A percentile compares a stretch with the other conserved stretches of the same genome.
phyloP scores from a whole-genome alignment of 2,888 invertebrate species.

The Hirudinaria manillensis region DNA sequence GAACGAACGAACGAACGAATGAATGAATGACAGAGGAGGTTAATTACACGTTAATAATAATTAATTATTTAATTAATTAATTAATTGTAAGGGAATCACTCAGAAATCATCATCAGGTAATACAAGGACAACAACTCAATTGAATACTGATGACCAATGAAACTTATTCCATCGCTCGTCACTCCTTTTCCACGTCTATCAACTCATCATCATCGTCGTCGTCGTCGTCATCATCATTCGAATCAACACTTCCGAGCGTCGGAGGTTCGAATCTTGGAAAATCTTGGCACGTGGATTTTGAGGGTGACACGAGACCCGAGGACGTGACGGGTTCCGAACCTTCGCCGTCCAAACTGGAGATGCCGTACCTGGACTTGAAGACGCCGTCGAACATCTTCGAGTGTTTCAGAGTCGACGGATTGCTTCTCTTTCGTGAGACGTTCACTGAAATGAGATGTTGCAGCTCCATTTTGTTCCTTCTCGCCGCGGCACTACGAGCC shows the following conservation, averaged over 20 bases:
- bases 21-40: too few relatives aligned
- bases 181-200: slow-evolving; percentile 26
- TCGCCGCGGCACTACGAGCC: slow-evolving; percentile 37
- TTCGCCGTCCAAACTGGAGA: neutral
- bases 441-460: slow-evolving; percentile 2
- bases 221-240: neutral
- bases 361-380: neutral
- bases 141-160: neutral
- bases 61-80: too few relatives aligned
- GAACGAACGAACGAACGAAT: too few relatives aligned
- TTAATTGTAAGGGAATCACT: too few relatives aligned
- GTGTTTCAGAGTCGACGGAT: neutral
- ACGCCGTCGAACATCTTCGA: neutral
- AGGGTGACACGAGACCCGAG: neutral
- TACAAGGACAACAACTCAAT: too few relatives aligned
- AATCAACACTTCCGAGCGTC: neutral
- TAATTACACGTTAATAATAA: too few relatives aligned
- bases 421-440: neutral
- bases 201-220: slow-evolving; percentile 9
- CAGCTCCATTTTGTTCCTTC: slow-evolving; percentile 1
- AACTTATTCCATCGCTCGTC: neutral
- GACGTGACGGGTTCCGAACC: neutral
- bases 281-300: neutral
- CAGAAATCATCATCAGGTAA: too few relatives aligned
- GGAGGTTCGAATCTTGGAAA: too few relatives aligned